These are phyloP conservation scores for Formica aserva DNA, from an alignment of 2,888 invertebrate genomes.

Conservation along the genomic window DNA sequence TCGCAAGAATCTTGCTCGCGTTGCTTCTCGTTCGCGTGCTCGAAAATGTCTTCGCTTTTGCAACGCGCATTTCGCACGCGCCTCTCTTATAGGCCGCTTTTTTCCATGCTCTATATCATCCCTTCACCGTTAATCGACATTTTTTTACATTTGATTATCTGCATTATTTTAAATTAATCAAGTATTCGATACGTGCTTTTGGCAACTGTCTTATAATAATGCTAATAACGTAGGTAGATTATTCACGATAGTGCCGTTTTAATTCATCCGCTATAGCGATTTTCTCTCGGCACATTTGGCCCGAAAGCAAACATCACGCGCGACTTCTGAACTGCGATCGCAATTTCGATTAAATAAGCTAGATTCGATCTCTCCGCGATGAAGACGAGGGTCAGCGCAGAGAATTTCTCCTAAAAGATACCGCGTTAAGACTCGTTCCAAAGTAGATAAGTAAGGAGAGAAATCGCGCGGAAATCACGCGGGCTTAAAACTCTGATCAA, in stretches of 20 bases:
- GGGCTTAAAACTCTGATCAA: constrained; percentile 73
- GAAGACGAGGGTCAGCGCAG: constrained; percentile 63
- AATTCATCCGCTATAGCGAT: neutral
- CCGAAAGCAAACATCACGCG: constrained; percentile 18
- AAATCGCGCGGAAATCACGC: constrained; percentile 66
- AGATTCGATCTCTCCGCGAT: constrained; percentile 60
- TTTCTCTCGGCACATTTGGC: constrained; percentile 1
- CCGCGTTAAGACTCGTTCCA: constrained; percentile 66
- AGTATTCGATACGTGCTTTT: neutral
- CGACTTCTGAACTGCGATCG: constrained; percentile 37
- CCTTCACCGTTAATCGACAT: neutral
- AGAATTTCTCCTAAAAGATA: constrained; percentile 52
- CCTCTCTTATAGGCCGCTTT: neutral
- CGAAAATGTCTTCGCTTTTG: neutral
- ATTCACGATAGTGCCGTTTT: neutral
- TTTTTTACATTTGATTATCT: neutral
- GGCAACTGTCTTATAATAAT: neutral
- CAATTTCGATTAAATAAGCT: constrained; percentile 62
- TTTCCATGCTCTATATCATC: neutral
- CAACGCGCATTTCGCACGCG: neutral
- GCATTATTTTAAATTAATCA: neutral
- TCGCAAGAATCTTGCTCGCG: neutral
- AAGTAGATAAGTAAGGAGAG: constrained; percentile 59
- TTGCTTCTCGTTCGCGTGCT: neutral
- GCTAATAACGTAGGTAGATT: neutral